Evolutionary conservation across 2,888 invertebrate genomes (phyloP).

Genomic region (Bombylius discolor): DNA sequence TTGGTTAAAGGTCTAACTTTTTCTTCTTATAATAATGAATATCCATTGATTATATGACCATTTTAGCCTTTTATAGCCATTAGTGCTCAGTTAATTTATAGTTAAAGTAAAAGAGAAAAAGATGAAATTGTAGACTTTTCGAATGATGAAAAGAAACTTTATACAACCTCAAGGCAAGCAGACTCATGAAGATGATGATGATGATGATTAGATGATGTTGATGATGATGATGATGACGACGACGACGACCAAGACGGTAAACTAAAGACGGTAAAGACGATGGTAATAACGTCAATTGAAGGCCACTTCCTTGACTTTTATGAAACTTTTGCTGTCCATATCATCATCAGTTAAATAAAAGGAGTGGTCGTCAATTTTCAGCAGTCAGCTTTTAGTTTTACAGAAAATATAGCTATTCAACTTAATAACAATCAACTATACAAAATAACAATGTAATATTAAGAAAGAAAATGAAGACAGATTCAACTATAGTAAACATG

Average conservation of each 20-base stretch:
- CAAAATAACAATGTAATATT: background rate
- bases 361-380: background rate
- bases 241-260: background rate
- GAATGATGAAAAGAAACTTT: too few species aligned
- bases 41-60: background rate
- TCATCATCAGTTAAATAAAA: background rate
- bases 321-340: background rate
- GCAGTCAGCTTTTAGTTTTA: too few species aligned
- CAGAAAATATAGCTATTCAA: too few species aligned
- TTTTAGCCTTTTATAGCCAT: background rate
- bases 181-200: too few species aligned
- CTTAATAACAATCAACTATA: too few species aligned
- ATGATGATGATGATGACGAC: background rate
- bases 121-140: constrained; percentile 6
- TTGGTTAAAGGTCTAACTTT: too few species aligned
- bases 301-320: background rate
- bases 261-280: background rate
- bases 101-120: background rate
- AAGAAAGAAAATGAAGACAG: background rate
- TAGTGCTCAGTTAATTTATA: constrained; percentile 5
- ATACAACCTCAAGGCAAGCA: too few species aligned
- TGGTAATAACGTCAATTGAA: background rate
- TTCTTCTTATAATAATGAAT: too few species aligned
- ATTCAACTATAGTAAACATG: background rate
- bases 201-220: too few species aligned